Evolutionary conservation across 2,113 vertebrate genomes (phyloP).

Genomic region (Galemys pyrenaicus): DNA sequence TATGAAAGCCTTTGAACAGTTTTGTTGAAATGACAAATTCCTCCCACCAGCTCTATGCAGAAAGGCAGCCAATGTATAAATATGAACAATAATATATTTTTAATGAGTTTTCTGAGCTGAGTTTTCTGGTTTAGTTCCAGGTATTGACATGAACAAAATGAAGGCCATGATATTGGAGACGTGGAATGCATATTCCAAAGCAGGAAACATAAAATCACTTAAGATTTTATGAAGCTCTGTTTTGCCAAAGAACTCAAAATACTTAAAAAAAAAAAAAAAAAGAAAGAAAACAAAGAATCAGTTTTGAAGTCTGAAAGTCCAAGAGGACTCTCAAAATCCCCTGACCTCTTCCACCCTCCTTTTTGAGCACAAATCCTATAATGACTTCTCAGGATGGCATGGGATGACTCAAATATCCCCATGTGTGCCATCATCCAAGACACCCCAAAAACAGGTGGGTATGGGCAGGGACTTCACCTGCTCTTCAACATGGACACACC

Average conservation of each 20-base stretch:
- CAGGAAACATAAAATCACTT: background rate
- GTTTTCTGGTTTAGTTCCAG: background rate
- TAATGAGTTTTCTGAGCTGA: slow-evolving; percentile 21
- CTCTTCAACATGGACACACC: background rate
- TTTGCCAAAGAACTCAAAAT: slow-evolving; percentile 26
- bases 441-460: background rate
- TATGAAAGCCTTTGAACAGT: background rate
- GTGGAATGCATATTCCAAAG: background rate
- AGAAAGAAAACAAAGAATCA: too few species aligned
- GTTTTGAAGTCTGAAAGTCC: background rate
- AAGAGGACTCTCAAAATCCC: background rate
- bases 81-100: background rate
- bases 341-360: too few species aligned
- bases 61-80: background rate
- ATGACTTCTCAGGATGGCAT: background rate
- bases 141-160: background rate
- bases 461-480: too few species aligned
- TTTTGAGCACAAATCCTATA: background rate
- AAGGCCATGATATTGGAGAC: background rate
- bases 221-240: background rate
- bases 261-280: slow-evolving; percentile 19
- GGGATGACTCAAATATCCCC: background rate
- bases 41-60: background rate
- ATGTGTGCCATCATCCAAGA: background rate
- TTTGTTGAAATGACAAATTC: background rate